phyloP scores from a whole-genome alignment of 2,888 invertebrate species.

The Antitype chi region DNA sequence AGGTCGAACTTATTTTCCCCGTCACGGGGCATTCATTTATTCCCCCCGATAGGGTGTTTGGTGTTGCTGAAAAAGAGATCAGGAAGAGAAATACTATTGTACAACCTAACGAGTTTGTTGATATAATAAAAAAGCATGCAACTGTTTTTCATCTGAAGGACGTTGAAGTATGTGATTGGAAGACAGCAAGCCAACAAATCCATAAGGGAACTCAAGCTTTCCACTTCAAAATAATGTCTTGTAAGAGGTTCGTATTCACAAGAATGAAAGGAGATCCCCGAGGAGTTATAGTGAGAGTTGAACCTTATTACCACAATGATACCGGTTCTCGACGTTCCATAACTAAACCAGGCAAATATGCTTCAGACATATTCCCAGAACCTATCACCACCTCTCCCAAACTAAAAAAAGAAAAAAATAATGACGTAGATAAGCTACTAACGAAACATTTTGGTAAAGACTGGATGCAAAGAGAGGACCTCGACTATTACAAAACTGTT shows the following conservation, averaged over 20 bases:
- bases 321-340: constrained; percentile 43
- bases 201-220: constrained; percentile 49
- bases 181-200: constrained; percentile 49
- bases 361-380: constrained; percentile 49
- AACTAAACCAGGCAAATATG: constrained; percentile 48
- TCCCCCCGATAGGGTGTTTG: constrained; percentile 10
- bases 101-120: constrained; percentile 46
- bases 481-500: constrained; percentile 48
- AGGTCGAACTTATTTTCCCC: constrained; percentile 5
- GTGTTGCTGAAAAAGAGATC: constrained; percentile 44
- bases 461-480: constrained; percentile 51
- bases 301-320: constrained; percentile 51
- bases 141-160: constrained; percentile 47
- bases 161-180: constrained; percentile 51
- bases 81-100: constrained; percentile 43
- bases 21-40: background rate
- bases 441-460: constrained; percentile 50
- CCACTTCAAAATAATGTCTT: constrained; percentile 51
- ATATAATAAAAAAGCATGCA: constrained; percentile 44
- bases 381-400: constrained; percentile 28
- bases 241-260: constrained; percentile 31
- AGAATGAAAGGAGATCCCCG: constrained; percentile 49
- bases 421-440: constrained; percentile 45
- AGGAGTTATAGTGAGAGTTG: constrained; percentile 42
- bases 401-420: constrained; percentile 40